Evolutionary conservation across 2,797 vertebrate species (phyloP).

Genomic region (Saxicola maurus): DNA sequence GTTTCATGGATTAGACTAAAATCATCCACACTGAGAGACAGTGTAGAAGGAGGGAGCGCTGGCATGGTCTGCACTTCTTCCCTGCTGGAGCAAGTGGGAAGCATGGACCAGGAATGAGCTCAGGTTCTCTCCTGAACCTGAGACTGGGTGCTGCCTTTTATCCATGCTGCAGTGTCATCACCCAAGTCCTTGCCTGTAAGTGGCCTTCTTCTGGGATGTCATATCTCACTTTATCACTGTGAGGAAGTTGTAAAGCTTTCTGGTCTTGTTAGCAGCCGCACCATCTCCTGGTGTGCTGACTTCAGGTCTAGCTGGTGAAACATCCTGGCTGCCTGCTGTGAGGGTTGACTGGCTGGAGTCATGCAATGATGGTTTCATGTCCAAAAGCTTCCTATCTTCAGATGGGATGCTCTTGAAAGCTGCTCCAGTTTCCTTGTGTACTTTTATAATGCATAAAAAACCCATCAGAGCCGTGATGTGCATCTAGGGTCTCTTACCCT

Average conservation of each 20-base stretch:
- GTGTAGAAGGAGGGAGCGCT: not conserved
- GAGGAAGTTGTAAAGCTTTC: not conserved
- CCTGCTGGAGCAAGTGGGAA: not conserved
- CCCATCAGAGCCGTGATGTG: not conserved
- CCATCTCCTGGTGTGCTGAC: not conserved
- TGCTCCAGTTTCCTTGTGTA: not conserved
- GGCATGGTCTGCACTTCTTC: not conserved
- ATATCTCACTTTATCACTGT: not conserved
- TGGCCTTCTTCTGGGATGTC: not conserved
- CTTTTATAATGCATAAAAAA: not conserved
- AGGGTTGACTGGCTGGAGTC: not conserved
- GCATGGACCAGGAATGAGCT: not conserved
- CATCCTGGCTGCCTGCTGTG: fast-evolving
- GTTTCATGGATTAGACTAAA: not conserved
- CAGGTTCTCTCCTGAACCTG: not conserved
- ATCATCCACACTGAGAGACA: not conserved
- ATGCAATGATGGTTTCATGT: not conserved
- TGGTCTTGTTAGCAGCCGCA: not conserved
- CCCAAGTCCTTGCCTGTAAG: not conserved
- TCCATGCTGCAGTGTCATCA: fast-evolving
- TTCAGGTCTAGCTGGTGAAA: not conserved
- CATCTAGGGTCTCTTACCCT: not conserved
- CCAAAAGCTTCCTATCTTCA: not conserved
- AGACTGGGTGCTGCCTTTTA: not conserved
- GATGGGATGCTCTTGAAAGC: not conserved